A percentile compares a stretch with the other conserved stretches of the same genome.
Conservation (phyloP, 2,113 vertebrate genomes). For the Hippocampus zosterae region DNA sequence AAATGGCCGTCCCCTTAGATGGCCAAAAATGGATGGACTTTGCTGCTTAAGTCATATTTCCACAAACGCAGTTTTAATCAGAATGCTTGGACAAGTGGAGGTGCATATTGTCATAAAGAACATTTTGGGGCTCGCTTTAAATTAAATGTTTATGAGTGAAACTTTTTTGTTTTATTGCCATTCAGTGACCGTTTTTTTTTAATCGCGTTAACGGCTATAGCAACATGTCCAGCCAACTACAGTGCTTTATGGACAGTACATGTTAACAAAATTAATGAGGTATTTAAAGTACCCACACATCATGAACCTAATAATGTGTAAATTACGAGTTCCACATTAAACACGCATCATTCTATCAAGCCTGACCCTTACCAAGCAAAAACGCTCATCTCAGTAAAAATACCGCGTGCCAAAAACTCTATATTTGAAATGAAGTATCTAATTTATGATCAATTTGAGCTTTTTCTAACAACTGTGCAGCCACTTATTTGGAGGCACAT, state of each 20-base stretch:
- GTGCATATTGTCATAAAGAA: not conserved
- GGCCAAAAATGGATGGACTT: too few species aligned
- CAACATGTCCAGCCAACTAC: not conserved
- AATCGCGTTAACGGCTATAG: not conserved
- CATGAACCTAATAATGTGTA: not conserved
- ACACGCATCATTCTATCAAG: not conserved
- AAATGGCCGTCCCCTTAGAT: too few species aligned
- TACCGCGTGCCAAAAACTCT: conserved; percentile 20
- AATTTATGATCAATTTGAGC: conserved; percentile 22
- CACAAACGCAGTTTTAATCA: too few species aligned
- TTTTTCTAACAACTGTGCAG: conserved; percentile 27
- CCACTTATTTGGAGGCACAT: conserved; percentile 28
- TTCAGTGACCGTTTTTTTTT: not conserved
- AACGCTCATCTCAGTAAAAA: conserved; percentile 2
- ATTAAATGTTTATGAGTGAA: not conserved
- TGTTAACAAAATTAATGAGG: not conserved
- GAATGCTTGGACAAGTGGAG: not conserved
- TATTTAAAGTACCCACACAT: not conserved
- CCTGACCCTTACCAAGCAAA: not conserved
- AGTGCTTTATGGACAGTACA: not conserved
- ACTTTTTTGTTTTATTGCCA: not conserved
- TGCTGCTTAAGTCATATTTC: too few species aligned
- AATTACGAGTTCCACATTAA: not conserved
- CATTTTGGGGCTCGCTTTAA: not conserved
- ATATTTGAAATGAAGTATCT: conserved; percentile 34